Conservation (phyloP, 2,113 vertebrate genomes). For the Geothlypis trichas region DNA sequence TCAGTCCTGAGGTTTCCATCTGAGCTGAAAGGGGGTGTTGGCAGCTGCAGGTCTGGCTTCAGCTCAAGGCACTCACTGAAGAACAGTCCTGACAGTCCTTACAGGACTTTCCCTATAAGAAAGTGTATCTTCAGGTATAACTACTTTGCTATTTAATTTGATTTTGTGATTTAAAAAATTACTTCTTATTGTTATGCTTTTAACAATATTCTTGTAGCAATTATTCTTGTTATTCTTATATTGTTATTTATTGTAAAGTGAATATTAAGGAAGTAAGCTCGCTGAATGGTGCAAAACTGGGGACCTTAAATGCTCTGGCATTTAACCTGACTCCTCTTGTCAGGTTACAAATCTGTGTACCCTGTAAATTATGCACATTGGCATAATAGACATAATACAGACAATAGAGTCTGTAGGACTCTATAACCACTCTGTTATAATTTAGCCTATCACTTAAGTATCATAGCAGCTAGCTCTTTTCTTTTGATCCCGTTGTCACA, state of each 20-base stretch:
- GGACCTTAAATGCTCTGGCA: not conserved
- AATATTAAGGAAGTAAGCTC: not conserved
- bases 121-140: not conserved
- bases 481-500: not conserved
- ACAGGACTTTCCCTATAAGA: not conserved
- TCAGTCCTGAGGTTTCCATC: not conserved
- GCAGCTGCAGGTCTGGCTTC: not conserved
- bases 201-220: not conserved
- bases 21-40: not conserved
- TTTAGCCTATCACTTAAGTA: not conserved
- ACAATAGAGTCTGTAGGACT: not conserved
- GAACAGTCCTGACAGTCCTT: not conserved
- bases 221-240: not conserved
- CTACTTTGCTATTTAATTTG: not conserved
- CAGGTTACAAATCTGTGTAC: not conserved
- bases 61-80: not conserved
- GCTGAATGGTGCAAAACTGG: not conserved
- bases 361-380: not conserved
- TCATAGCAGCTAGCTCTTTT: not conserved
- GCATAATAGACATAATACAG: no score
- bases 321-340: not conserved
- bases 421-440: not conserved
- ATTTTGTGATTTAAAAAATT: not conserved
- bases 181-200: not conserved
- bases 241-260: not conserved